A percentile compares a stretch with the other conserved stretches of the same genome.
Conservation (phyloP, 2,888 invertebrate species). For the Rutpela maculata region DNA sequence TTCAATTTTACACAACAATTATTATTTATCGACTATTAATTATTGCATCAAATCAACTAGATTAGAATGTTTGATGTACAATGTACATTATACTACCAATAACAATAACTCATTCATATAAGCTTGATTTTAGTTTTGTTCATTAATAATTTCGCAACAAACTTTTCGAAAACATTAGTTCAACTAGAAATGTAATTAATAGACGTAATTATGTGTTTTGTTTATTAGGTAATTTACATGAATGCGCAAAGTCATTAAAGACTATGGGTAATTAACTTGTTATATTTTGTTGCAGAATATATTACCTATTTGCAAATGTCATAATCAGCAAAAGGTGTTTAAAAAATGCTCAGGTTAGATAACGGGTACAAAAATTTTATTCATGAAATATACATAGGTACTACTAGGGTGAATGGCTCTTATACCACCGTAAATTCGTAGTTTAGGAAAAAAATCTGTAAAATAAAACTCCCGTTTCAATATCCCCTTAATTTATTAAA, state of each 20-base stretch:
- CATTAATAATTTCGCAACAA: not conserved
- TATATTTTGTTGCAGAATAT: too few relatives aligned
- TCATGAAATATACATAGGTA: too few relatives aligned
- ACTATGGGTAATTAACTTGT: not conserved
- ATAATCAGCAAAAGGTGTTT: too few relatives aligned
- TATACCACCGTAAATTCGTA: too few relatives aligned
- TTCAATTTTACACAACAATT: not conserved
- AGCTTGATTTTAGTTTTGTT: constrained; percentile 2
- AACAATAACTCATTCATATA: not conserved
- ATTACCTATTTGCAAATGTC: too few relatives aligned
- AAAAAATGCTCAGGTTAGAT: too few relatives aligned
- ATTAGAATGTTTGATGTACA: not conserved
- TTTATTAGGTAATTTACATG: not conserved
- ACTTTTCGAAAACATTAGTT: not conserved
- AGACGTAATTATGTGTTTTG: not conserved
- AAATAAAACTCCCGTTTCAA: too few relatives aligned
- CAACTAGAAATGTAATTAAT: not conserved
- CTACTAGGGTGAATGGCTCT: too few relatives aligned
- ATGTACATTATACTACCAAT: not conserved
- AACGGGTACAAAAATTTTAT: too few relatives aligned
- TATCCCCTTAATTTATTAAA: too few relatives aligned
- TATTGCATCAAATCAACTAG: not conserved
- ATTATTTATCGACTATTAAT: not conserved
- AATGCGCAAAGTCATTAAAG: not conserved
- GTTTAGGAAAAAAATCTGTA: too few relatives aligned